Base-by-base conservation (phyloP, 2,888 invertebrate species). In the Gymnosoma rotundatum region DNA sequence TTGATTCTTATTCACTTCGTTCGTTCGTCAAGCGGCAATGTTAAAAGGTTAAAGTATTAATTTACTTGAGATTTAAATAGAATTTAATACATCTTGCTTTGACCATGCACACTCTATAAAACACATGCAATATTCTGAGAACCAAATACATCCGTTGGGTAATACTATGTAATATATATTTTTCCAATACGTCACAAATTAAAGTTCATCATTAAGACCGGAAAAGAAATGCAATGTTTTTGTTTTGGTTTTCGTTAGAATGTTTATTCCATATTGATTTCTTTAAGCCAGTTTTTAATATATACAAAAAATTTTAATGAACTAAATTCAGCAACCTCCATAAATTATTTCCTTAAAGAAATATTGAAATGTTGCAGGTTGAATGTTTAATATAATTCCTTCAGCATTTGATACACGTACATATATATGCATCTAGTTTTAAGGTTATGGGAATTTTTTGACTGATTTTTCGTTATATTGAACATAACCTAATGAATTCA, bases 41-140 rank as follows among this genome's bases (percentile, higher is more conserved):
- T 69, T 84, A 78, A 84, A 78, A 70, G 83, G 80, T 84, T 73
- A 81, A 78, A 56, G 64, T 84, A 84, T 84, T 81, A 63, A 78
- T 64, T 84, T 84, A 80, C 83, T 74, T 50, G 32, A 69, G 73
- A 73, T 80, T 78, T 58, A 25, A 58, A 20, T 50, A 32, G 25
- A 64, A 58, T 64, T 78, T 50, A 48, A 56, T 78, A 67, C 16
- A 76, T 32, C 1, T 45, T 21, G 32, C 16, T 60, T n/a, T 14
- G 18, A 14, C 4, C 18, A n/a, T 20, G 1, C 16, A 20, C 20
- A 20, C 4, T 52, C 12, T 0, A 32, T 25, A 1, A 21, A 25
- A n/a, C 36, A 12, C 32, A 32, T 32, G 32, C 32, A 32, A 32
- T 32, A 32, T 32, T 32, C 32, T 8, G 6, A 36, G 7, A 38